Conservation (phyloP, 2,113 vertebrate genomes). For the Zootoca vivipara region DNA sequence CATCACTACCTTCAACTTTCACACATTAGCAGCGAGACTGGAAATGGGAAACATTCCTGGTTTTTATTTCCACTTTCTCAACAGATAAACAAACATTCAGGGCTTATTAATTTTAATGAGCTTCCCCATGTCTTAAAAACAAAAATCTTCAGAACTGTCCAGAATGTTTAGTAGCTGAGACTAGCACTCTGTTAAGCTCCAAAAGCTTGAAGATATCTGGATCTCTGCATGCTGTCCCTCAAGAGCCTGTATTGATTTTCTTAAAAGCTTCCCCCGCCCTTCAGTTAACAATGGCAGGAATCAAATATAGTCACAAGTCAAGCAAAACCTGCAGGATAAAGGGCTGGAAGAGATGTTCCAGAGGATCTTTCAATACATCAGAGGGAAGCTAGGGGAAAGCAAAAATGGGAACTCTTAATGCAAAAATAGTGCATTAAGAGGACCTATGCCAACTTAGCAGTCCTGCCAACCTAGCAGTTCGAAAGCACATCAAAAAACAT, state of each 20-base stretch:
- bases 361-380: background rate
- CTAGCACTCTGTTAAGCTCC: constrained; percentile 57
- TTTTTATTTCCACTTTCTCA: constrained; percentile 1
- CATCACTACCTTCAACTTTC: constrained; percentile 32
- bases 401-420: background rate
- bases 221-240: constrained; percentile 23
- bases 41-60: background rate
- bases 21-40: background rate
- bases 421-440: background rate
- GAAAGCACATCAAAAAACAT: too few species aligned
- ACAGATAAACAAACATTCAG: constrained; percentile 54
- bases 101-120: constrained; percentile 63
- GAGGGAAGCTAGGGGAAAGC: background rate
- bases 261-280: background rate
- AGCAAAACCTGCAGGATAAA: background rate
- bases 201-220: constrained; percentile 23
- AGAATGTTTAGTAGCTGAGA: constrained; percentile 59
- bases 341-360: background rate
- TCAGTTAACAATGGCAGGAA: constrained; percentile 9
- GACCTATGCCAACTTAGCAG: too few species aligned
- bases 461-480: too few species aligned
- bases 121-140: constrained; percentile 45
- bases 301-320: background rate
- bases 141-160: constrained; percentile 40
- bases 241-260: constrained; percentile 18